phyloP scores from a whole-genome alignment of 2,113 vertebrate genomes.

The Phalacrocorax pelagicus region DNA sequence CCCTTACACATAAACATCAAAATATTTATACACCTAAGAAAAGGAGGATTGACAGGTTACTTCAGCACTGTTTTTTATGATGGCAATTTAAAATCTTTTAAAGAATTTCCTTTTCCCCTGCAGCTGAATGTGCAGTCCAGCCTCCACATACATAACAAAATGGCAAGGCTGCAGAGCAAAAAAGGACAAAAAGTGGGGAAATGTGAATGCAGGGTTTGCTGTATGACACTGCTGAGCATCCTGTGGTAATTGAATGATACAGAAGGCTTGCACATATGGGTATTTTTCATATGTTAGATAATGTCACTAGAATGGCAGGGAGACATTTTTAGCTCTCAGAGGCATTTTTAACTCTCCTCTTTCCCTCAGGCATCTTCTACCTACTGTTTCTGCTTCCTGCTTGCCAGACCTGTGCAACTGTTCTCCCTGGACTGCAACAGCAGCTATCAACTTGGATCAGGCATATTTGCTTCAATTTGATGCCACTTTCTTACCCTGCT shows the following conservation, averaged over 20 bases:
- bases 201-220: neutral
- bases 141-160: accelerated
- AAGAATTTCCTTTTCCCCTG: neutral
- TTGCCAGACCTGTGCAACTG: neutral
- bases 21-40: neutral
- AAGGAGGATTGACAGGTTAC: neutral
- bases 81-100: neutral
- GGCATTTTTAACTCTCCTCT: neutral
- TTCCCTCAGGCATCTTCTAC: neutral
- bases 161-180: neutral
- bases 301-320: neutral
- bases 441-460: neutral
- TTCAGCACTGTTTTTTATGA: neutral
- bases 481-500: neutral
- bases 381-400: neutral
- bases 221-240: neutral
- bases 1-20: neutral
- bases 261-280: neutral
- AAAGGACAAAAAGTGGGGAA: neutral
- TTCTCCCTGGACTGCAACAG: neutral
- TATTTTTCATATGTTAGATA: neutral
- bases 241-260: neutral
- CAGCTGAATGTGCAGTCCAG: neutral
- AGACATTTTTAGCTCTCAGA: neutral
- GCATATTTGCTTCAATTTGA: neutral